Evolutionary conservation across 2,888 invertebrate genomes (phyloP).

Genomic region (Tenthredo mesomela): DNA sequence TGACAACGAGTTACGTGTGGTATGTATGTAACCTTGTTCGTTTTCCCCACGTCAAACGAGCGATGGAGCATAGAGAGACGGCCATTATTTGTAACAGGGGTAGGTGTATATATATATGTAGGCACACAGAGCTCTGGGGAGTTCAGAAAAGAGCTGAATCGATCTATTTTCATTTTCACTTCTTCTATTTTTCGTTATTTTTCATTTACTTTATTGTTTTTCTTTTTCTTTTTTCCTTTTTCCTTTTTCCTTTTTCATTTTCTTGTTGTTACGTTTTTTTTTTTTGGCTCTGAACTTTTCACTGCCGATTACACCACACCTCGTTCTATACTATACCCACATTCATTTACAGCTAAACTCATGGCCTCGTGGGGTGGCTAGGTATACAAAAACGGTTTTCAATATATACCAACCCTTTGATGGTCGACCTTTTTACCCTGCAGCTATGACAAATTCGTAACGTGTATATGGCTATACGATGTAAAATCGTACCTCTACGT

Average conservation of each 20-base stretch:
- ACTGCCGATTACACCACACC: background rate
- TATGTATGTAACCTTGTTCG: constrained; percentile 20
- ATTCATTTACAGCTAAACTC: background rate
- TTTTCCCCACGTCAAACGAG: constrained; percentile 16
- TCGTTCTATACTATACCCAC: background rate
- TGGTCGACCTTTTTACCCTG: background rate
- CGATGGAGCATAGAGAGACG: background rate
- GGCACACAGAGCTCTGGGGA: background rate
- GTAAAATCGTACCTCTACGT: too few relatives aligned
- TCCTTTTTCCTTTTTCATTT: background rate
- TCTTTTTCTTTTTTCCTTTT: background rate
- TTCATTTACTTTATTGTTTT: background rate
- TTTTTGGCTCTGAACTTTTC: background rate
- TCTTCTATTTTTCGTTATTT: background rate
- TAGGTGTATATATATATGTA: background rate
- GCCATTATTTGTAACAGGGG: constrained; percentile 32
- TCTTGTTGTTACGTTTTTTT: background rate
- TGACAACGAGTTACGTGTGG: constrained; percentile 29
- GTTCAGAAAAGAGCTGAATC: background rate
- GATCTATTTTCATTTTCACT: background rate
- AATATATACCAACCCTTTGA: background rate
- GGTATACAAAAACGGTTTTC: background rate
- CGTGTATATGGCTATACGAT: background rate
- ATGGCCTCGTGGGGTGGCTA: background rate
- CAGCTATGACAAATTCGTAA: background rate